Evolutionary conservation across 92 coral and sea anemone genomes (phyloP), one percentile per base, ranked within the genome.

Genomic region (Hydrozoanthus gracilis): DNA sequence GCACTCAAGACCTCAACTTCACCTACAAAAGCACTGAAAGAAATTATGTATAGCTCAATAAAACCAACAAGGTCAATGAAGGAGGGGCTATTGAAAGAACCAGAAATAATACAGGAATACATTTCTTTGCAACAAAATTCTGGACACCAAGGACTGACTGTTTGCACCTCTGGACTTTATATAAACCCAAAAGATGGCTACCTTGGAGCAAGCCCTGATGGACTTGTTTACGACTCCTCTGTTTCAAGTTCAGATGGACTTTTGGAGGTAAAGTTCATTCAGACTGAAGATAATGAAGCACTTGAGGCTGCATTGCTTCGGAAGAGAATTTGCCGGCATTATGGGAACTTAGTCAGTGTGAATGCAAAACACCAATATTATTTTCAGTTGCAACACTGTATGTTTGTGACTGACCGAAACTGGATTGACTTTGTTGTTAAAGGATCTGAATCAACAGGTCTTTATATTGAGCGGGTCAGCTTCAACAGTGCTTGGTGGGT

Each of bases 361-460:
- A 86, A 91, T 69, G 75, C 20, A 18, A 71, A 68, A 5, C 92
- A 91, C 82, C 72, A 89, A 51, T 86, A 89, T 49, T 92, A 49
- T 69, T 92, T 64, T 83, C 95, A 89, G 77, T 51, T 86, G 47
- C 87, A 77, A 13, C 91, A 92, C 39, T 75, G 64, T 15, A 92
- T 92, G 92, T 82, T 61, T 89, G 95, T 89, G 6, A 89, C 87
- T 82, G 80, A 87, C 49, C 70, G 71, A 71, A n/a, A 84, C 1
- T 84, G 88, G 88, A 8, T 49, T 16, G 88, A 84, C 17, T 84
- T 84, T 84, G 82, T 84, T 71, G 82, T 84, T 1, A 84, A 68
- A 71, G 88, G 88, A 7, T 84, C 82, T 17, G 45, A 45, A 8
- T 49, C 6, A 48, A 12, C n/a, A 69, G 88, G 39, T 27, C 39